Evolutionary conservation across 2,888 invertebrate species (phyloP), one percentile per base, ranked within the genome.

Genomic region (Choreutis nemorana): DNA sequence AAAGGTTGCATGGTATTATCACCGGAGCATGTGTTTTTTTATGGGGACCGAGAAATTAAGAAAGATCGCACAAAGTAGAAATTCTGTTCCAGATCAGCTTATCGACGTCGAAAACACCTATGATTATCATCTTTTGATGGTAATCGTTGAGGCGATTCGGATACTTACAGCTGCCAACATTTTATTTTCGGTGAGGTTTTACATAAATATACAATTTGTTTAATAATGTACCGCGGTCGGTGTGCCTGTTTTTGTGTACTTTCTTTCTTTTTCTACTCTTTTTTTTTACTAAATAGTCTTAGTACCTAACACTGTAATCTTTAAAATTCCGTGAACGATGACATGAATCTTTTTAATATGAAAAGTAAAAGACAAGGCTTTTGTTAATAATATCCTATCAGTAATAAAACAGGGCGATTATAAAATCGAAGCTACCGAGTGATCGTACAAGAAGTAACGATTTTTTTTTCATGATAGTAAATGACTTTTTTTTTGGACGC

Each of bases 121-220:
- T 78, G 78, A 75, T 78, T 68, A 78, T 78, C 71, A 78, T 78
- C 72, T 77, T 78, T 77, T 78, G 78, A 78, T 78, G 75, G 65
- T 77, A 71, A 61, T 71, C 59, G 53, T 57, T 67, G 68, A 64
- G 72, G 71, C 70, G 72, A 66, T 70, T 66, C 66, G 72, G 75
- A 71, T 62, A 54, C 54, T 61, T 55, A 60, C 70, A 53, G 66
- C 73, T 71, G 73, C 62, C 75, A 56, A 63, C 73, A 52, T 47
- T 45, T 45, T 55, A 50, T 59, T 58, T 72, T 63, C 70, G 75
- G 75, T 77, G 75, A 75, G 75, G 68, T 50, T 61, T 61, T 68
- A 46, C 57, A 64, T 60, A 60, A 61, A 58, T 55, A 42, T n/a
- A n/a, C n/a, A n/a, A n/a, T n/a, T n/a, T n/a, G n/a, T n/a, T n/a